A percentile compares a stretch with the other conserved stretches of the same genome.
These are phyloP conservation scores for Brachionus manjavacas DNA, from an alignment of 1,140 invertebrate species.

Conservation along the genomic window DNA sequence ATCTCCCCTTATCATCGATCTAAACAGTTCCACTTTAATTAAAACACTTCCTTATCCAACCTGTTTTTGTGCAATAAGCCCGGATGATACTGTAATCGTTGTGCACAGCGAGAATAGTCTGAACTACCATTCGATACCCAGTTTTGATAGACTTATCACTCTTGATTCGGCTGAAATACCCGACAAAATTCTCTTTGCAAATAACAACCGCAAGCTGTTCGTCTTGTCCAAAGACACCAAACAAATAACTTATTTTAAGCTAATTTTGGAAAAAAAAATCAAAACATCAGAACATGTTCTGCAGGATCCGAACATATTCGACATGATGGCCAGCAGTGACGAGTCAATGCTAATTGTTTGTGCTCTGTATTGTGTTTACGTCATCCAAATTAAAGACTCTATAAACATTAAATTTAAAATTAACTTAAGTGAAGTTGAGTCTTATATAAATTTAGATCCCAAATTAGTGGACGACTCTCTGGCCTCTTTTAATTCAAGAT, in stretches of 20 bases:
- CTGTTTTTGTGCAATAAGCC: conserved; percentile 30
- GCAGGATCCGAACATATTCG: conserved; percentile 22
- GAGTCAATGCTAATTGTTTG: conserved; percentile 1
- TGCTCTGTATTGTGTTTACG: conserved; percentile 13
- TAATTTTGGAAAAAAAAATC: conserved; percentile 12
- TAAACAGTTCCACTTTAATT: background rate
- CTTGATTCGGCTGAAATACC: conserved; percentile 32
- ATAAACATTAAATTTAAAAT: conserved; percentile 24
- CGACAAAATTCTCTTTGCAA: conserved; percentile 20
- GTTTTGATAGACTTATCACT: background rate
- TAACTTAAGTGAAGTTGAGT: background rate
- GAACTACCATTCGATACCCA: background rate
- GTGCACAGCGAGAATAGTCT: conserved; percentile 26
- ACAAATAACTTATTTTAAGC: conserved; percentile 4
- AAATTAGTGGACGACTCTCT: background rate
- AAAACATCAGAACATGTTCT: conserved; percentile 13
- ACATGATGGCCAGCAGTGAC: background rate
- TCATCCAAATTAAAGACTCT: background rate
- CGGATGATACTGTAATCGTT: conserved; percentile 14
- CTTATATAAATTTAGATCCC: background rate
- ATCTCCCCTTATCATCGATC: conserved; percentile 19
- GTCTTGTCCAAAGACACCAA: conserved; percentile 29
- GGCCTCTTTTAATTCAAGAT: background rate
- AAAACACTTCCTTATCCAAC: background rate
- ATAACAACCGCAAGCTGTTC: conserved; percentile 18